phyloP scores from a whole-genome alignment of 2,888 invertebrate species.

The Epinotia bilunana region DNA sequence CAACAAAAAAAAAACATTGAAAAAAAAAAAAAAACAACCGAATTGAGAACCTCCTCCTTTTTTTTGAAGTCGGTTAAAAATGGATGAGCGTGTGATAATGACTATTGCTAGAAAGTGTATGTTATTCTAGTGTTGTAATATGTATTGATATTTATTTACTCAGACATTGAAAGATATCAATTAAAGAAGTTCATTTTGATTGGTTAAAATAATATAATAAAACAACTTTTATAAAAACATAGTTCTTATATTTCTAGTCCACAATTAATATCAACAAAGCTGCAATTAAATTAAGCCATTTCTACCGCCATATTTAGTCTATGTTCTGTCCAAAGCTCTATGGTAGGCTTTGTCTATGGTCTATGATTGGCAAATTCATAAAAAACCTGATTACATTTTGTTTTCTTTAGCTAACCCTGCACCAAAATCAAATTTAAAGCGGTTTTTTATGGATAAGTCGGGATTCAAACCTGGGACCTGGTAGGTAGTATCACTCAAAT shows the following conservation, averaged over 20 bases:
- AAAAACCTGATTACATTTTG: no score
- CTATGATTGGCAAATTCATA: background rate
- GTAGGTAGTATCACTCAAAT: background rate
- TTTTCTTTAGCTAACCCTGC: background rate
- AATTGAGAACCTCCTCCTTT: no score
- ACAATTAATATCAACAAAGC: slow-evolving; percentile 57
- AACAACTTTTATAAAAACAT: slow-evolving; percentile 62
- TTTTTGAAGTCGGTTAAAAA: no score
- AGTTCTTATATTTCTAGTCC: slow-evolving; percentile 62
- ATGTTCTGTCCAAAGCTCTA: slow-evolving; percentile 9
- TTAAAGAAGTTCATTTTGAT: no score
- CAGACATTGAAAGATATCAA: no score
- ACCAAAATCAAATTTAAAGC: slow-evolving; percentile 4
- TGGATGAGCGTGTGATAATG: no score
- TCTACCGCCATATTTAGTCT: slow-evolving; percentile 18
- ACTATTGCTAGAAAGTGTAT: no score
- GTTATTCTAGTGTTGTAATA: no score
- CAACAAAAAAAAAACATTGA: no score
- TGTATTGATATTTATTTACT: no score
- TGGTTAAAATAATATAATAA: slow-evolving; percentile 48
- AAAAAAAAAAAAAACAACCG: no score
- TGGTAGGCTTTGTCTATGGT: slow-evolving; percentile 21
- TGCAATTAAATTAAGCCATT: slow-evolving; percentile 44
- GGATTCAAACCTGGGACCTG: background rate
- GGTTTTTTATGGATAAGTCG: background rate